These are phyloP conservation scores for Battus philenor DNA, from an alignment of 1,140 invertebrate genomes.

Conservation along the genomic window DNA sequence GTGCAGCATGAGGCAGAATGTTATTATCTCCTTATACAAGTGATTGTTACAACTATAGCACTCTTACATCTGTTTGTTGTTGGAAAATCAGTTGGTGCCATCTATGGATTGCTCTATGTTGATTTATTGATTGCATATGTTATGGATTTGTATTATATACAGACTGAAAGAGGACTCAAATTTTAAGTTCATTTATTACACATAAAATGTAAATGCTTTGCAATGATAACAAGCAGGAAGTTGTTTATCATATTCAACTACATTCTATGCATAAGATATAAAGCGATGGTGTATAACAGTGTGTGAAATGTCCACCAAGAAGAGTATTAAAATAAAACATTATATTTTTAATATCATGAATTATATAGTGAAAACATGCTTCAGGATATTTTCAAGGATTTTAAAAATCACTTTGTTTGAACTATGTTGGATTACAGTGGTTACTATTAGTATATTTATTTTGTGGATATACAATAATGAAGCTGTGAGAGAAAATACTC, in stretches of 20 bases:
- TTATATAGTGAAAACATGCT: conserved; percentile 21
- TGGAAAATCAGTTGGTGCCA: conserved; percentile 42
- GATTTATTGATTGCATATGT: conserved; percentile 57
- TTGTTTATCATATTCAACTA: conserved; percentile 6
- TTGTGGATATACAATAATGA: conserved; percentile 24
- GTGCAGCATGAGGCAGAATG: conserved; percentile 55
- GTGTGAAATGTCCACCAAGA: background rate
- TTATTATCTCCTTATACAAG: conserved; percentile 55
- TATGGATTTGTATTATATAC: conserved; percentile 53
- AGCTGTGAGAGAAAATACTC: conserved; percentile 13
- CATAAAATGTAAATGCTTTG: background rate
- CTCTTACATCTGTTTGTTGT: conserved; percentile 37
- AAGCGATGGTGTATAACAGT: too few relatives aligned
- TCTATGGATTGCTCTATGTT: conserved; percentile 61
- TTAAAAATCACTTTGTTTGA: conserved; percentile 32
- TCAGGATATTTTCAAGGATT: conserved; percentile 24
- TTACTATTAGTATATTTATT: conserved; percentile 21
- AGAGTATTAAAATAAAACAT: conserved; percentile 1
- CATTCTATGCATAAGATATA: too few relatives aligned
- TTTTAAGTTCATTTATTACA: conserved; percentile 17
- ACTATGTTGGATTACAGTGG: conserved; percentile 27
- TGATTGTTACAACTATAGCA: conserved; percentile 36
- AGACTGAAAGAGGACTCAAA: conserved; percentile 47
- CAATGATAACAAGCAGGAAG: conserved; percentile 3
- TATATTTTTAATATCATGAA: conserved; percentile 20